Conservation (phyloP, 2,888 invertebrate species). For the Epicampocera succincta region DNA sequence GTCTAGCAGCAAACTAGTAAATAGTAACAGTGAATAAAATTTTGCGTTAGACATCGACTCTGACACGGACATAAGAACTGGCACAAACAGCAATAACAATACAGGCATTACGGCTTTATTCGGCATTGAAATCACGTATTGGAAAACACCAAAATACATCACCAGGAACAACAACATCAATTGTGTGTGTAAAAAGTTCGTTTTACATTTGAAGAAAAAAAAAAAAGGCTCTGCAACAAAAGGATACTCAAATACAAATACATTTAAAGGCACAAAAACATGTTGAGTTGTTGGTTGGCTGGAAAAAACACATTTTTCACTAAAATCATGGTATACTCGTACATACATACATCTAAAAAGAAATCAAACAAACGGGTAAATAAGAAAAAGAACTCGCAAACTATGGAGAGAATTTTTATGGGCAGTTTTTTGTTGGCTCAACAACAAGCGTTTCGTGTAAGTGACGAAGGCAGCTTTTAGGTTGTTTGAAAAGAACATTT, state of each 20-base stretch:
- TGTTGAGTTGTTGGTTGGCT: slow-evolving; percentile 2
- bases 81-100: not conserved
- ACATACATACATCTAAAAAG: no score
- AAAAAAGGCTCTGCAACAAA: slow-evolving; percentile 39
- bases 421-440: slow-evolving; percentile 57
- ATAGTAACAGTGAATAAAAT: slow-evolving; percentile 45
- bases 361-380: slow-evolving; percentile 16
- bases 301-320: slow-evolving; percentile 7
- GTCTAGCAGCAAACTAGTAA: slow-evolving; percentile 30
- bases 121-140: slow-evolving; percentile 64
- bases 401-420: slow-evolving; percentile 58
- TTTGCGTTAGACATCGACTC: slow-evolving; percentile 53
- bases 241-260: slow-evolving; percentile 36
- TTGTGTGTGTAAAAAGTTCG: slow-evolving; percentile 10
- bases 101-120: slow-evolving; percentile 44
- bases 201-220: slow-evolving; percentile 26
- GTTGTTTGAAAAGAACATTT: not conserved
- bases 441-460: slow-evolving; percentile 41
- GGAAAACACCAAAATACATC: slow-evolving; percentile 61
- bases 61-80: not conserved
- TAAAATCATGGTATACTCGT: slow-evolving; percentile 40
- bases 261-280: slow-evolving; percentile 18
- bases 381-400: slow-evolving; percentile 51
- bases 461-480: slow-evolving; percentile 51
- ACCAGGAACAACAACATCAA: slow-evolving; percentile 38